A percentile compares a stretch with the other conserved stretches of the same genome.
Conservation (phyloP, 2,888 invertebrate species). For the Megaustenia siamemsis region DNA sequence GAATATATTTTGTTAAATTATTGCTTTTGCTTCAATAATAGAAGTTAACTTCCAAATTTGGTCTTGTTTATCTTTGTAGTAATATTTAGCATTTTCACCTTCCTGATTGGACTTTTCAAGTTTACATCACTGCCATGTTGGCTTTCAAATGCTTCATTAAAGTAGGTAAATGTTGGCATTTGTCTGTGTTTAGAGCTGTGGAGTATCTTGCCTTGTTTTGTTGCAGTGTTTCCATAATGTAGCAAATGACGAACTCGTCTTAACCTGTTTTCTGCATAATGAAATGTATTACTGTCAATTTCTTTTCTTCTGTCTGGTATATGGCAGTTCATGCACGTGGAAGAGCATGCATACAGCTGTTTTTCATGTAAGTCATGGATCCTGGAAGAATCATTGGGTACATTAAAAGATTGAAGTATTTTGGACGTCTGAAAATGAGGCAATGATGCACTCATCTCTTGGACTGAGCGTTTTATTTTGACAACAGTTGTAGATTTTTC, state of each 20-base stretch:
- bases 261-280: neutral
- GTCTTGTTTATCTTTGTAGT: neutral
- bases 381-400: neutral
- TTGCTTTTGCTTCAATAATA: no score
- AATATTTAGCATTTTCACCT: neutral
- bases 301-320: neutral
- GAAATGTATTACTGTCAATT: neutral
- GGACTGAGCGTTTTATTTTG: neutral
- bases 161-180: neutral
- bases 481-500: neutral
- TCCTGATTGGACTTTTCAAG: neutral
- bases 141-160: constrained; percentile 15
- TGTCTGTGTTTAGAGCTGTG: neutral
- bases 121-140: neutral
- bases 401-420: neutral
- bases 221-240: neutral
- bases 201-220: neutral
- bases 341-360: neutral
- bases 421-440: neutral
- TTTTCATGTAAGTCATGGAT: neutral
- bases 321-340: neutral
- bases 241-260: neutral
- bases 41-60: no score
- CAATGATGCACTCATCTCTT: neutral
- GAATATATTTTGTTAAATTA: no score